phyloP scores from a whole-genome alignment of 2,888 invertebrate species.

The Thymelicus lineola region DNA sequence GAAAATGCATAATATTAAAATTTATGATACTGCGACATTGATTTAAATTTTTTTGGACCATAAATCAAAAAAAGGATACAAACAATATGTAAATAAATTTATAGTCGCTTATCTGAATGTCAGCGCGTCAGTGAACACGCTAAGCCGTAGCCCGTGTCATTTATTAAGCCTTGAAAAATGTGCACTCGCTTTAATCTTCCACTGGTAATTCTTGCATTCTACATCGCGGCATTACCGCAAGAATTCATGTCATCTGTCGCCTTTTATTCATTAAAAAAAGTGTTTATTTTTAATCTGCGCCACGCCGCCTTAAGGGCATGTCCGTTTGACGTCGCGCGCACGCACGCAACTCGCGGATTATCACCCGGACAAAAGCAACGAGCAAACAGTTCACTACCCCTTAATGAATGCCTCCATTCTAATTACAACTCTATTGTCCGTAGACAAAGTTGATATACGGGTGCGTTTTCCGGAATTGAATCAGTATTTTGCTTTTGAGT shows the following conservation, averaged over 20 bases:
- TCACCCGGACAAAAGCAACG: constrained; percentile 60
- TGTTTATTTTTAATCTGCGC: constrained; percentile 62
- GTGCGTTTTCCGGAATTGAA: constrained; percentile 39
- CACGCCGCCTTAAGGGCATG: constrained; percentile 61
- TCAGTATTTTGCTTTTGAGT: constrained; percentile 44
- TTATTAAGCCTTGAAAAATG: constrained; percentile 30
- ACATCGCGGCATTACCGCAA: constrained; percentile 33
- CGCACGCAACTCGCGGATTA: constrained; percentile 75
- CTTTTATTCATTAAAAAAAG: constrained; percentile 53
- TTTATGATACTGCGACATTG: no score
- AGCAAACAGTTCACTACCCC: constrained; percentile 63
- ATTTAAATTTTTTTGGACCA: background rate
- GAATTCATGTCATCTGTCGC: constrained; percentile 50
- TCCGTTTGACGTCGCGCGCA: constrained; percentile 59
- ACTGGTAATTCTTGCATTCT: constrained; percentile 27
- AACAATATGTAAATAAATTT: constrained; percentile 6
- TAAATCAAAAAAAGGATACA: background rate
- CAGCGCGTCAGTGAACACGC: constrained; percentile 28
- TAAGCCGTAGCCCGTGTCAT: constrained; percentile 20
- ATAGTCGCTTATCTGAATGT: constrained; percentile 23
- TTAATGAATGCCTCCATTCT: constrained; percentile 58
- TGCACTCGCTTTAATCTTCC: constrained; percentile 22
- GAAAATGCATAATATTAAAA: no score
- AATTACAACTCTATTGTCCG: constrained; percentile 57
- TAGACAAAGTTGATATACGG: constrained; percentile 50